These are phyloP conservation scores for Macrocentrus cingulum DNA, from an alignment of 1,140 invertebrate species.

Conservation along the genomic window DNA sequence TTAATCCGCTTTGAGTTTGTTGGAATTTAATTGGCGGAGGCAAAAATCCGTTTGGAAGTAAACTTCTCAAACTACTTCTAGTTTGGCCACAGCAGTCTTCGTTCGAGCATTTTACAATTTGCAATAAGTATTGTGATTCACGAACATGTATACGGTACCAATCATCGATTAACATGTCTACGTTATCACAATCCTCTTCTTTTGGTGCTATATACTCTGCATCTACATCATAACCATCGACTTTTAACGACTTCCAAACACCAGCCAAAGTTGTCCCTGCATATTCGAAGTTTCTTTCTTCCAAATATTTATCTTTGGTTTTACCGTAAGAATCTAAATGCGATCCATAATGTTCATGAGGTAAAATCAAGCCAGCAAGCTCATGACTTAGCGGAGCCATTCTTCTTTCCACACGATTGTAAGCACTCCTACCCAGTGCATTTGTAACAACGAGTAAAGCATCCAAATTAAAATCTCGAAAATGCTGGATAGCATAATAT, in stretches of 20 bases:
- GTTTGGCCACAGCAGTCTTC: conserved; percentile 8
- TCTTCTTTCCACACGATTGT: conserved; percentile 37
- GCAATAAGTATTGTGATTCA: conserved; percentile 17
- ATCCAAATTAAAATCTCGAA: conserved; percentile 48
- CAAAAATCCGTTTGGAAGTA: conserved; percentile 17
- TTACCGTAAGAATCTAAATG: conserved; percentile 44
- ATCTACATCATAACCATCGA: no score
- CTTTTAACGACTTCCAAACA: conserved; percentile 30
- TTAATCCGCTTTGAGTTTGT: not conserved
- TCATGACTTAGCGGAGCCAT: conserved; percentile 52
- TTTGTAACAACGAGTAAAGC: conserved; percentile 51
- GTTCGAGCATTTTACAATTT: conserved; percentile 16
- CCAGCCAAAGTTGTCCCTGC: conserved; percentile 38
- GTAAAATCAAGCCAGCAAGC: conserved; percentile 47
- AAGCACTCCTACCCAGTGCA: conserved; percentile 50
- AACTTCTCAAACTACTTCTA: conserved; percentile 11
- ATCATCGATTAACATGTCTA: not conserved
- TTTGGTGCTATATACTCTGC: conserved; percentile 28
- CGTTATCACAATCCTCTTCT: not conserved
- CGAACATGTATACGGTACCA: conserved; percentile 22
- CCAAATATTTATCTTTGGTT: conserved; percentile 43
- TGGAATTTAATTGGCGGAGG: conserved; percentile 9
- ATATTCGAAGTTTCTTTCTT: conserved; percentile 38
- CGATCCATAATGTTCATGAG: conserved; percentile 47
- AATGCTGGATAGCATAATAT: conserved; percentile 40